Evolutionary conservation across 1,140 invertebrate species (phyloP).

Genomic region (Drosophila aff.): DNA sequence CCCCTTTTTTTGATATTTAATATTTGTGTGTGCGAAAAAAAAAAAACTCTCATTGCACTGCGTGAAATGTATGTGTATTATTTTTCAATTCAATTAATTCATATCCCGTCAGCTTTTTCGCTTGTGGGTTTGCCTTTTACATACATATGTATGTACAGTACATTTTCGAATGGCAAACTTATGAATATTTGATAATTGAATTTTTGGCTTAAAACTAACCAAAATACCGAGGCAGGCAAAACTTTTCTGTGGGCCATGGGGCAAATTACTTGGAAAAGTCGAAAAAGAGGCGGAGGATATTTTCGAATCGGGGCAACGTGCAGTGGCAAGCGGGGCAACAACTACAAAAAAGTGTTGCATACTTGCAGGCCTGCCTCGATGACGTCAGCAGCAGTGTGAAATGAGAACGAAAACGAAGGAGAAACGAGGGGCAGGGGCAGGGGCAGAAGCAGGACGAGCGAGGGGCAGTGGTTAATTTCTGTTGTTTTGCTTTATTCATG

Average conservation of each 20-base stretch:
- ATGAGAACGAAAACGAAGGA: constrained; percentile 29
- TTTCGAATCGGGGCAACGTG: constrained; percentile 14
- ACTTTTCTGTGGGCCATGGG: constrained; percentile 6
- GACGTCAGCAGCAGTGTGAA: constrained; percentile 70
- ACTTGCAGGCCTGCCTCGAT: constrained; percentile 61
- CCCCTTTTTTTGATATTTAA: background rate
- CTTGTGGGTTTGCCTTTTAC: background rate
- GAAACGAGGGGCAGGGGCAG: constrained; percentile 17
- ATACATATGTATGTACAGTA: background rate
- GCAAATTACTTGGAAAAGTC: constrained; percentile 25
- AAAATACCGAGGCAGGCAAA: background rate
- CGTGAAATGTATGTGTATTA: constrained; percentile 3
- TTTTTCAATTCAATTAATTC: constrained; percentile 16
- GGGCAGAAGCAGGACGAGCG: background rate
- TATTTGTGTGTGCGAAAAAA: background rate
- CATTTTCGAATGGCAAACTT: constrained; percentile 5
- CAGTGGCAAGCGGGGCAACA: constrained; percentile 10
- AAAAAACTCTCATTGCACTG: background rate
- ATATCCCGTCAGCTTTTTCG: background rate
- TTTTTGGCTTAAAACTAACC: constrained; percentile 9
- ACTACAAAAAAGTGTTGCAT: constrained; percentile 61
- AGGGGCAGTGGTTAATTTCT: constrained; percentile 68
- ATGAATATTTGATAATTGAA: constrained; percentile 28
- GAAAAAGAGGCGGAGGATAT: background rate
- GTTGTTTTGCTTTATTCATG: constrained; percentile 48